Conservation (phyloP, 2,797 vertebrate species). For the Manis pentadactyla region DNA sequence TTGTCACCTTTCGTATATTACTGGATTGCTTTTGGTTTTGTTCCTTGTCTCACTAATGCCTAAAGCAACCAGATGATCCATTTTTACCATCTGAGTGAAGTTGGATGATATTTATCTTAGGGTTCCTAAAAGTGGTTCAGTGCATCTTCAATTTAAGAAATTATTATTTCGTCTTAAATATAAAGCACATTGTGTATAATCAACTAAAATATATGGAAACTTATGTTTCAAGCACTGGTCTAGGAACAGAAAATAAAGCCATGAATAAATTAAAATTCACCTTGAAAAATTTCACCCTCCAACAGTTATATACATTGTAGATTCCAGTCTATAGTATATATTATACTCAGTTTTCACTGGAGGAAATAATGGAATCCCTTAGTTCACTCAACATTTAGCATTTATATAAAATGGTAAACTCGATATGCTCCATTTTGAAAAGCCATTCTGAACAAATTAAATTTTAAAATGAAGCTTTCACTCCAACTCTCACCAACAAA, state of each 20-base stretch:
- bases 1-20: slow-evolving; percentile 78
- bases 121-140: slow-evolving; percentile 11
- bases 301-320: not conserved
- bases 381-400: not conserved
- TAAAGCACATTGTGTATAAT: not conserved
- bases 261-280: slow-evolving; percentile 16
- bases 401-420: not conserved
- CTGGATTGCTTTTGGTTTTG: not conserved
- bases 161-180: slow-evolving; percentile 37
- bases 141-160: slow-evolving; percentile 25
- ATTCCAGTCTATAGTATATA: not conserved
- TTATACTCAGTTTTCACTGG: not conserved
- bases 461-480: slow-evolving; percentile 21
- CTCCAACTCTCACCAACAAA: not conserved
- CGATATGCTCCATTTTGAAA: not conserved
- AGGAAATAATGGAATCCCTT: slow-evolving; percentile 25
- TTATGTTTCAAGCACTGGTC: not conserved
- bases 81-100: slow-evolving; percentile 12
- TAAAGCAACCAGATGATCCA: slow-evolving; percentile 21
- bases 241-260: not conserved
- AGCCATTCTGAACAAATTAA: not conserved
- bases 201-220: not conserved
- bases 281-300: not conserved
- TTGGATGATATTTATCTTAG: slow-evolving; percentile 31
- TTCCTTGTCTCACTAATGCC: not conserved